Evolutionary conservation across 1,140 invertebrate species (phyloP).

Genomic region (Drosophila athabasca): DNA sequence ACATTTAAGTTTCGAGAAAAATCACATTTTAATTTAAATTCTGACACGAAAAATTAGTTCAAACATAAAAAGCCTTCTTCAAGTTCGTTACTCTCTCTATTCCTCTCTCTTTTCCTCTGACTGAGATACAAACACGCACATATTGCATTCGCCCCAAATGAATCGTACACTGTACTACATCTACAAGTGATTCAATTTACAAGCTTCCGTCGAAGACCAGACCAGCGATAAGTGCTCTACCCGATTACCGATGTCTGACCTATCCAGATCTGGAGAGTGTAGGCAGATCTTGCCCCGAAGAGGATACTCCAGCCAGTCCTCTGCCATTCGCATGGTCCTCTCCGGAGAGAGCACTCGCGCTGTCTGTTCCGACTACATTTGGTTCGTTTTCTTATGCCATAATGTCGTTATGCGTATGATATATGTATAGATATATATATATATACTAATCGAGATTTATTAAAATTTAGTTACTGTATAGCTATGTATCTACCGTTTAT

Average conservation of each 20-base stretch:
- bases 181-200: conserved; percentile 55
- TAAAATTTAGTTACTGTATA: conserved; percentile 74
- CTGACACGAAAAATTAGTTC: conserved; percentile 67
- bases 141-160: conserved; percentile 27
- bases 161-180: conserved; percentile 7
- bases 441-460: conserved; percentile 44
- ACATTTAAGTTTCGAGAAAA: conserved; percentile 82
- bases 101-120: conserved; percentile 36
- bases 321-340: too few relatives aligned
- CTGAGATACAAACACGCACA: conserved; percentile 22
- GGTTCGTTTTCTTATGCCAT: conserved; percentile 72
- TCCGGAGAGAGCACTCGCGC: conserved; percentile 10
- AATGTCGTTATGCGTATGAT: conserved; percentile 18
- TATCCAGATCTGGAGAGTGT: background rate
- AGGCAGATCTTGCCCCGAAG: background rate
- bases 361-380: conserved; percentile 40
- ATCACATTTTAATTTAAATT: conserved; percentile 82
- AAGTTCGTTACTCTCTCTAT: conserved; percentile 19
- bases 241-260: too few relatives aligned
- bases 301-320: too few relatives aligned
- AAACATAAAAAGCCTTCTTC: conserved; percentile 66
- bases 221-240: too few relatives aligned
- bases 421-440: conserved; percentile 39
- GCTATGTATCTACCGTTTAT: conserved; percentile 65
- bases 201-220: conserved; percentile 36